Percentiles rank a stretch among this genome's conserved stretches.
phyloP scores from a whole-genome alignment of 2,888 invertebrate species.

The Rhabditophanes sp. region DNA sequence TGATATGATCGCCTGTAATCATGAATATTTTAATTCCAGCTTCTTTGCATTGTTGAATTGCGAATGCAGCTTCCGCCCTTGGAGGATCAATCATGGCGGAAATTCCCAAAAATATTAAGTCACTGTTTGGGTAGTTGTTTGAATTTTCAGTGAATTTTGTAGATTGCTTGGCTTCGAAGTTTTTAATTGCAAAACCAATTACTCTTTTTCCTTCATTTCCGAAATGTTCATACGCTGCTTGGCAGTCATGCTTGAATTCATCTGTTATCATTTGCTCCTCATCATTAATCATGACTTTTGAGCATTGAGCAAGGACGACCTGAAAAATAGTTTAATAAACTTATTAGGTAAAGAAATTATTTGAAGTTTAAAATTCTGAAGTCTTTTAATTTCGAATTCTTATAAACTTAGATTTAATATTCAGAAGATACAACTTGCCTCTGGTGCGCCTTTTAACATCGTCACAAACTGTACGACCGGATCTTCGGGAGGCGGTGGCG shows the following conservation, averaged over 20 bases:
- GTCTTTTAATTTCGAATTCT: too few relatives aligned
- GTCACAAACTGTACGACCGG: slow-evolving; percentile 18
- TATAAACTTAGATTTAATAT: too few relatives aligned
- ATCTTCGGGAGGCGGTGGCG: slow-evolving; percentile 8
- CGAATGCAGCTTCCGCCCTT: slow-evolving; percentile 31
- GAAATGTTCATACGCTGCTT: slow-evolving; percentile 35
- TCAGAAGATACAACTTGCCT: too few relatives aligned
- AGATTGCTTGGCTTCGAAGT: slow-evolving; percentile 22
- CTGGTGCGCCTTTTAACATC: slow-evolving; percentile 42
- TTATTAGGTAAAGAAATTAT: too few relatives aligned
- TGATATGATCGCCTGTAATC: slow-evolving; percentile 39
- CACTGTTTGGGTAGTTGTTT: slow-evolving; percentile 17
- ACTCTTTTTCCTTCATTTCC: slow-evolving; percentile 38
- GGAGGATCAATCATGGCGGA: slow-evolving; percentile 42
- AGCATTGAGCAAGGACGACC: slow-evolving; percentile 28
- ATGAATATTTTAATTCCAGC: slow-evolving; percentile 41
- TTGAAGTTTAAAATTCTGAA: too few relatives aligned
- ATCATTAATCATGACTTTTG: slow-evolving; percentile 16
- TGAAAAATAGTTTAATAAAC: too few relatives aligned
- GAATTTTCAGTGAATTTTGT: slow-evolving; percentile 14
- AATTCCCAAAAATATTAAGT: slow-evolving; percentile 39
- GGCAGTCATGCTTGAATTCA: slow-evolving; percentile 24
- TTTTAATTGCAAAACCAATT: slow-evolving; percentile 35
- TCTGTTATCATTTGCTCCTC: slow-evolving; percentile 26
- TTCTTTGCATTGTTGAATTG: slow-evolving; percentile 38